Percentiles rank a stretch among this genome's conserved stretches.
Evolutionary conservation across 2,113 vertebrate genomes (phyloP).

Genomic region (Rhineura floridana): DNA sequence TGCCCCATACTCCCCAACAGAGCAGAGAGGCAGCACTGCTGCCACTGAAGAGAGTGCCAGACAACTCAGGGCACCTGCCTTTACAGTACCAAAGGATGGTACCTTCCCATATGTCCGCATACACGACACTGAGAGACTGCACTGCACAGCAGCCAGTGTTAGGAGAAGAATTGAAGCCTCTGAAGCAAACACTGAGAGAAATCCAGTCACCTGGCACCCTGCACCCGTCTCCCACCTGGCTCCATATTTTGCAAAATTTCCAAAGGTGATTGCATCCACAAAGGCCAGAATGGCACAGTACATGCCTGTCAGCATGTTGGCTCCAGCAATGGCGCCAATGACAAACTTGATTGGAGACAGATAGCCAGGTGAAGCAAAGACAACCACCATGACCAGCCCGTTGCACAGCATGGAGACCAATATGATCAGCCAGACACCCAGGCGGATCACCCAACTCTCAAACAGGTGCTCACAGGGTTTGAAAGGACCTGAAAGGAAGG

Average conservation of each 20-base stretch:
- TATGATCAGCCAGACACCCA: constrained; percentile 88
- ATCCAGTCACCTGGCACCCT: constrained; percentile 89
- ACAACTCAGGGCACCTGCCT: constrained; percentile 82
- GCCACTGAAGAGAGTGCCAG: constrained; percentile 81
- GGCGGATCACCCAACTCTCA: constrained; percentile 92
- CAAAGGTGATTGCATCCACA: constrained; percentile 86
- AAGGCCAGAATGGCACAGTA: constrained; percentile 87
- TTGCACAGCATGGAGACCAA: constrained; percentile 88
- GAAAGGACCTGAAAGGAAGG: constrained; percentile 85
- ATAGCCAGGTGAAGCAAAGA: constrained; percentile 83
- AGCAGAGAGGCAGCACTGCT: constrained; percentile 83
- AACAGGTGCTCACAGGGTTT: constrained; percentile 92
- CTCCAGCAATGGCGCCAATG: constrained; percentile 87
- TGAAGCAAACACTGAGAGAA: constrained; percentile 89
- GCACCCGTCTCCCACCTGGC: constrained; percentile 87
- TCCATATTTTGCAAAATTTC: constrained; percentile 84
- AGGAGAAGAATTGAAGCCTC: constrained; percentile 90
- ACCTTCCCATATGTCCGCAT: constrained; percentile 81
- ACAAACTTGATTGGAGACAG: constrained; percentile 89
- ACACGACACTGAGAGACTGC: constrained; percentile 85
- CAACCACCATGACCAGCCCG: constrained; percentile 82
- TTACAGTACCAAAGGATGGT: constrained; percentile 79
- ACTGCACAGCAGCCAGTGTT: constrained; percentile 87
- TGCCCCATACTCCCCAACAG: constrained; percentile 88
- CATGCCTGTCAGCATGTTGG: constrained; percentile 87